Base-by-base conservation (phyloP, 2,113 vertebrate genomes). In the Bubalus kerabau region DNA sequence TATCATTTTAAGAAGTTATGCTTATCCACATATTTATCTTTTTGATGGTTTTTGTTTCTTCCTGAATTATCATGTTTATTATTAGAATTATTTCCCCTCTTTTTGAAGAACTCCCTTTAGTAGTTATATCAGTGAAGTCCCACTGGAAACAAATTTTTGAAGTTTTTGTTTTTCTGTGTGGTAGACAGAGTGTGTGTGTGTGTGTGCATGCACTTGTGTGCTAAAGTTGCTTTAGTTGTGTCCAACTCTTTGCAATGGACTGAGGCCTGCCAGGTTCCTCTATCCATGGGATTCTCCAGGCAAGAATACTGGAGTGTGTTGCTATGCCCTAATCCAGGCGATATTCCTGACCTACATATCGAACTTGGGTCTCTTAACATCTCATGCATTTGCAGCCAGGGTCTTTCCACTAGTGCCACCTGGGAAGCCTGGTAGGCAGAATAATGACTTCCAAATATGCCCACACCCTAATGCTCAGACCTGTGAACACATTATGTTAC, bases 11-110 rank as follows among this genome's bases (percentile, higher is more conserved):
- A 83, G 60, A 12, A 54, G 15, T 54, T 87, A 87, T 30, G 9
- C 7, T 85, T 57, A 56, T 48, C 6, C 40, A 52, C 1, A 19
- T 32, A 62, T 46, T 93, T 74, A 94, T 3, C 12, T 52, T 95
- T 74, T 24, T 48, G 26, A 26, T 89, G 7, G 64, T 54, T 96
- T 94, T 92, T 94, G 1, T 48, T 74, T 85, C 48, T 89, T 82
- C 7, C 52, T 94, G 24, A 2, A 93, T 43, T 95, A 15, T 48
- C 7, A 71, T 85, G 43, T 2, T 82, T 78, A 57, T 52, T 82
- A 50, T 48, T 60, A 67, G 28, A 92, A 94, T 90, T 14, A 78
- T 56, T 83, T 87, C 10, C 13, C n/a, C 1, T 60, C 62, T 84
- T 88, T 5, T 17, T 78, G 19, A 85, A 82, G 14, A 82, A 89